Base-by-base conservation (phyloP, 2,113 vertebrate species). In the Mohoua ochrocephala region DNA sequence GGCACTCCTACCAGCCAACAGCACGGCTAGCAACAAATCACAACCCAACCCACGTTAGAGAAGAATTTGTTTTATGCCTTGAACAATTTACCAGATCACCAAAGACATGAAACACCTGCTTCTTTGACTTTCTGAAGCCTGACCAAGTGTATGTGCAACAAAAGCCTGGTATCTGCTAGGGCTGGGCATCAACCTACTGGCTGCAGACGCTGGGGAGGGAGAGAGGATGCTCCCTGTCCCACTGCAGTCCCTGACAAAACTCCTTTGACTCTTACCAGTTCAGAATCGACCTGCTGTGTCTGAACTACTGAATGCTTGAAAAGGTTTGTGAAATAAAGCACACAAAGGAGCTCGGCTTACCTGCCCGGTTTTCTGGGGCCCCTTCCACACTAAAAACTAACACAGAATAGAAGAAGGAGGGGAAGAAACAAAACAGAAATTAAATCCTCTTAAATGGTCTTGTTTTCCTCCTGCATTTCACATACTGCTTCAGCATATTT, bases 381-480 rank as follows among this genome's bases (percentile, higher is more conserved):
- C 98, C 98, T 97, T 98, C 98, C 97, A 98, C 98, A 97, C 98
- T 98, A 95, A 98, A 98, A 96, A 98, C 98, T 98, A 97, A 39
- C 96, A 96, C 79, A 35, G 95, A 96, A 97, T 96, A 96, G 86
- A 96, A 96, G 96, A 98, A 98, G 96, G 94, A 94, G 88, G 94
- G 95, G 96, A 95, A 98, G 89, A 97, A 96, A 93, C 97, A 97
- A 95, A 96, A 95, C 39, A 97, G 77, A 94, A 96, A 97, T 96
- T 97, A 97, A 96, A 80, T 96, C 95, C 87, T 97, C 92, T 97
- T 59, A 67, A 90, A 94, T 35, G 61, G 84, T 68, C 84, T 85
- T 74, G 37, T 74, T 96, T 92, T 84, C 69, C 80, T 96, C 93
- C 95, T 95, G 91, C 65, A 96, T 93, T 94, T 93, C 92, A 97